Conservation (phyloP, 2,888 invertebrate genomes). For the Spisula subtruncata region DNA sequence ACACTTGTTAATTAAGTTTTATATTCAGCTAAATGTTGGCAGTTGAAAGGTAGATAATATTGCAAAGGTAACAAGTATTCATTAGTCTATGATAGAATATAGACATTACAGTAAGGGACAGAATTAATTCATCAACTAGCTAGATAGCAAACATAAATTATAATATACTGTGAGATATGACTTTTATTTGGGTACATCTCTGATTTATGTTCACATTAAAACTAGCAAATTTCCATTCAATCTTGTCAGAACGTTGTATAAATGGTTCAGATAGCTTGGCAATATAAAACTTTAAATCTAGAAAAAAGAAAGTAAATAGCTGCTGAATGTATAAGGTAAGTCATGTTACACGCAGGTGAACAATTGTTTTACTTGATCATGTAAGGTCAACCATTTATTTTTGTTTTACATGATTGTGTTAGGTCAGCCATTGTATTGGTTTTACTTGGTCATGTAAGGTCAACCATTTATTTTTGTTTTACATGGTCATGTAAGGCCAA, state of each 20-base stretch:
- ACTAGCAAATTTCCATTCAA: not conserved
- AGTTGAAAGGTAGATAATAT: not conserved
- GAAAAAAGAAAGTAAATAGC: not conserved
- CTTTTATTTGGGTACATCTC: conserved; percentile 46
- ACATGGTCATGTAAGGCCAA: too few species aligned
- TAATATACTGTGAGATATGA: conserved; percentile 33
- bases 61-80: not conserved
- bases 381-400: not conserved
- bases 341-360: not conserved
- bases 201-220: conserved; percentile 50
- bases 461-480: too few species aligned
- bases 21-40: not conserved
- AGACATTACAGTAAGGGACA: not conserved
- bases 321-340: not conserved
- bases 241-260: conserved; percentile 20
- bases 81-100: conserved; percentile 14
- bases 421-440: not conserved
- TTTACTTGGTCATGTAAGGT: too few species aligned
- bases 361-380: not conserved
- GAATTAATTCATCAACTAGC: conserved; percentile 25
- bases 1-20: too few species aligned
- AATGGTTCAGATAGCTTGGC: conserved; percentile 9
- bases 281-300: not conserved
- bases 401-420: not conserved
- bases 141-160: conserved; percentile 43